Evolutionary conservation across 2,113 vertebrate genomes (phyloP).

Genomic region (Boleophthalmus pectinirostris): DNA sequence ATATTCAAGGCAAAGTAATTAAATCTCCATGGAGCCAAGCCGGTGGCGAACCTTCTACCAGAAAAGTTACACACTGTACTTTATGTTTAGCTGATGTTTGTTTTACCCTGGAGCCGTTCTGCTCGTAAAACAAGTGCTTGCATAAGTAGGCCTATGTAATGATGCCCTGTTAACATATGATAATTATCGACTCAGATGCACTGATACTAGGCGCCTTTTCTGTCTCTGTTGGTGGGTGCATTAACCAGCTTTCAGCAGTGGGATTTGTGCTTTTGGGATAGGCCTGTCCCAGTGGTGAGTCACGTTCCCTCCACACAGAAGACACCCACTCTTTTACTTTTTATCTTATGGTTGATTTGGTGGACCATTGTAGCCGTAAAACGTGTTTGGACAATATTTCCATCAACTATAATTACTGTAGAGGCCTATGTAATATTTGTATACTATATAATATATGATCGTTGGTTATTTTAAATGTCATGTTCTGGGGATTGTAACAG

Average conservation of each 20-base stretch:
- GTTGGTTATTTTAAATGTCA: slow-evolving; percentile 53
- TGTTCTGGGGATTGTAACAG: slow-evolving; percentile 45
- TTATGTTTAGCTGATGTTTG: not conserved
- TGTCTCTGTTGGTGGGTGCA: slow-evolving; percentile 12
- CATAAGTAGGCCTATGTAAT: not conserved
- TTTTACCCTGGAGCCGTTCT: not conserved
- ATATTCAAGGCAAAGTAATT: too few relatives aligned
- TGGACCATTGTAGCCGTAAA: slow-evolving; percentile 16
- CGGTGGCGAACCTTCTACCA: too few relatives aligned
- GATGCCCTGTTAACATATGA: not conserved
- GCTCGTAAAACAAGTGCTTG: not conserved
- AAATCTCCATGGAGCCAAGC: too few relatives aligned
- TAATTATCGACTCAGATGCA: not conserved
- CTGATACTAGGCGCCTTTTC: not conserved
- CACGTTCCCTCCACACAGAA: slow-evolving; percentile 14
- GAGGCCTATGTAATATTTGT: slow-evolving; percentile 57
- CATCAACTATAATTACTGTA: slow-evolving; percentile 51
- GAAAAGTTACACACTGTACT: too few relatives aligned
- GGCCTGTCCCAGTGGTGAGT: slow-evolving; percentile 52
- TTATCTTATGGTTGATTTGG: not conserved
- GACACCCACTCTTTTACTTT: not conserved
- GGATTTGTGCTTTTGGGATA: slow-evolving; percentile 46
- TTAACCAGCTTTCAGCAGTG: slow-evolving; percentile 59
- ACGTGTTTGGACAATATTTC: not conserved
- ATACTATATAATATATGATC: slow-evolving; percentile 36